These are phyloP conservation scores for Oncorhynchus gorbuscha DNA, from an alignment of 2,113 vertebrate species.

Conservation along the genomic window DNA sequence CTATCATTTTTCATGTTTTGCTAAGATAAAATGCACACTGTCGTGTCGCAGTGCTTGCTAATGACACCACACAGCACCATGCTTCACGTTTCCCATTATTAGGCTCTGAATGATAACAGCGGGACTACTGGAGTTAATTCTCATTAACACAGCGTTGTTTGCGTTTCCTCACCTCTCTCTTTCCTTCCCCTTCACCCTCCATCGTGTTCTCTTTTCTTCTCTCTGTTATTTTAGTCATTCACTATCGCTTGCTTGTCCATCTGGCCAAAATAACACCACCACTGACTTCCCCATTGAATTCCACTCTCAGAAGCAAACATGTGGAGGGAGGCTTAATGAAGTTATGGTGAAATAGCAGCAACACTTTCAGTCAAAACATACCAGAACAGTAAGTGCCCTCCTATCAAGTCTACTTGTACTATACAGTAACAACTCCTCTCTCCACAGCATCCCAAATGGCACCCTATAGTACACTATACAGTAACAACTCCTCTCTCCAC, in stretches of 20 bases:
- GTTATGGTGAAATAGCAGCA: not conserved
- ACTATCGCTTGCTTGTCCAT: not conserved
- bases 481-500: slow-evolving; percentile 8
- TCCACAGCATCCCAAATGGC: slow-evolving; percentile 20
- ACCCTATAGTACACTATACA: slow-evolving; percentile 22
- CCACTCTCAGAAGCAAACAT: not conserved
- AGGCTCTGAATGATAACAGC: slow-evolving; percentile 32
- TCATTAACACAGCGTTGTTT: slow-evolving; percentile 37
- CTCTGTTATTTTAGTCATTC: not conserved
- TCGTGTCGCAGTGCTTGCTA: slow-evolving; percentile 17
- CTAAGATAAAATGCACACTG: slow-evolving; percentile 23
- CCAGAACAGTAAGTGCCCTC: not conserved
- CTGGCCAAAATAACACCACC: not conserved
- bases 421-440: slow-evolving; percentile 15
- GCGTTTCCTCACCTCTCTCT: not conserved
- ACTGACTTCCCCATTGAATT: no score
- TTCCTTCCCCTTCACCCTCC: not conserved
- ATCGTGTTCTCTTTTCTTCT: not conserved
- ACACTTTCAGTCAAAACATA: not conserved
- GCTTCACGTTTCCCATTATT: slow-evolving; percentile 38
- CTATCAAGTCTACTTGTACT: slow-evolving; percentile 20
- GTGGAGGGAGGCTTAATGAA: not conserved
- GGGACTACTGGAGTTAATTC: slow-evolving; percentile 15
- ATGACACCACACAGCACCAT: slow-evolving; percentile 19
- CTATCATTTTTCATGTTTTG: slow-evolving; percentile 38